Evolutionary conservation across 2,113 vertebrate species (phyloP).

Genomic region (Atractosteus spatula): DNA sequence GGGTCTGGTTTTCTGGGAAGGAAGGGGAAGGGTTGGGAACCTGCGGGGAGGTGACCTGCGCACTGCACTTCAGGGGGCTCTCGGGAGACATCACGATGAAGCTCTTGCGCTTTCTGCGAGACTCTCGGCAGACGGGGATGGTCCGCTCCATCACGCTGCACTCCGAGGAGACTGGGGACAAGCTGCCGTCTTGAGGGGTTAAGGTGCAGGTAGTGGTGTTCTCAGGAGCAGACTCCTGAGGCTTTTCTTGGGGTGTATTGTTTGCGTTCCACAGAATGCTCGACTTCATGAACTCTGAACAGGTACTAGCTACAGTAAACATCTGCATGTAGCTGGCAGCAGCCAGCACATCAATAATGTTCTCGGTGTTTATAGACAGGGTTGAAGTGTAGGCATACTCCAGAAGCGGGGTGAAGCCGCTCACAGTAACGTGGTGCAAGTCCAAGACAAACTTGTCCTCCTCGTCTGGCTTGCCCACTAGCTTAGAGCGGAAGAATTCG

Average conservation of each 20-base stretch:
- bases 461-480: conserved; percentile 82
- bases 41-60: conserved; percentile 88
- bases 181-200: conserved; percentile 84
- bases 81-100: conserved; percentile 89
- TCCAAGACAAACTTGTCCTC: conserved; percentile 88
- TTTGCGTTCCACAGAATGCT: conserved; percentile 91
- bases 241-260: conserved; percentile 73
- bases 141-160: conserved; percentile 92
- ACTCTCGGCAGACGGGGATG: conserved; percentile 88
- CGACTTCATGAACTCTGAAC: conserved; percentile 98
- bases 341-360: conserved; percentile 95
- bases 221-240: conserved; percentile 81
- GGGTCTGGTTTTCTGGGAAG: conserved; percentile 82
- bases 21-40: conserved; percentile 86
- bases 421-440: conserved; percentile 94
- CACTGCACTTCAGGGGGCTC: conserved; percentile 87
- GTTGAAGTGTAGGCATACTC: conserved; percentile 97
- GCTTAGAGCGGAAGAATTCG: conserved; percentile 89
- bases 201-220: conserved; percentile 80
- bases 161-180: conserved; percentile 93
- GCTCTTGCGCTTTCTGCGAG: conserved; percentile 89
- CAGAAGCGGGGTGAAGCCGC: conserved; percentile 91
- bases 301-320: conserved; percentile 96
- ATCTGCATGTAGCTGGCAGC: conserved; percentile 99
- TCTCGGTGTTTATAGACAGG: conserved; percentile 94